phyloP scores from a whole-genome alignment of 1,140 invertebrate genomes.

The Leptinotarsa texana region DNA sequence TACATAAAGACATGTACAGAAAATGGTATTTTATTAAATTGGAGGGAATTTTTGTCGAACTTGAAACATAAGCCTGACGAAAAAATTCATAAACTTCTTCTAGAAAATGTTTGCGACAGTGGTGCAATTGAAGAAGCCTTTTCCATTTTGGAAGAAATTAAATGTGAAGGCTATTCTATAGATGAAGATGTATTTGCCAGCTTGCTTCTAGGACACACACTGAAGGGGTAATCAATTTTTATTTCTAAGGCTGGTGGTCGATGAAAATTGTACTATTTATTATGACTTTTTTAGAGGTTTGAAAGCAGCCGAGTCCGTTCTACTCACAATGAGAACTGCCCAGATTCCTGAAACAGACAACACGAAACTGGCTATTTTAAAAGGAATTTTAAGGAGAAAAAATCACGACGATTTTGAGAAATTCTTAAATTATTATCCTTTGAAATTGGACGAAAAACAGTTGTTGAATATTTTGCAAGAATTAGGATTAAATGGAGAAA shows the following conservation, averaged over 20 bases:
- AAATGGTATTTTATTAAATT: constrained; percentile 43
- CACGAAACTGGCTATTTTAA: constrained; percentile 39
- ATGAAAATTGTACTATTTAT: background rate
- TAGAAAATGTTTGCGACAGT: constrained; percentile 59
- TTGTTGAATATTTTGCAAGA: constrained; percentile 36
- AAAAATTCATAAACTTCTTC: constrained; percentile 58
- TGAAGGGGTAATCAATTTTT: constrained; percentile 54
- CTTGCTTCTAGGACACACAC: constrained; percentile 63
- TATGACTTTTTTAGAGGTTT: constrained; percentile 47
- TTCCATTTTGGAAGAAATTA: constrained; percentile 65
- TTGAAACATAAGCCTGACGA: constrained; percentile 54
- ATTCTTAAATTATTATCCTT: constrained; percentile 24
- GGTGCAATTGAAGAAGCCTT: constrained; percentile 65
- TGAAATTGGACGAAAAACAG: constrained; percentile 33
- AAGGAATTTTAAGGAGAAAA: constrained; percentile 37
- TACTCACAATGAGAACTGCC: constrained; percentile 55
- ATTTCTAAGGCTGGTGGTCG: background rate
- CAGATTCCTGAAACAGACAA: constrained; percentile 44
- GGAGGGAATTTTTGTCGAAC: constrained; percentile 39
- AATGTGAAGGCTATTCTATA: constrained; percentile 58
- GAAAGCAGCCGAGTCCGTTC: constrained; percentile 46
- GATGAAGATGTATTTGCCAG: constrained; percentile 64
- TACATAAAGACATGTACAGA: constrained; percentile 49
- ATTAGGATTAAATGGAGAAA: constrained; percentile 37
- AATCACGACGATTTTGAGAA: constrained; percentile 39